These are phyloP conservation scores for Leptogaster cylindrica DNA, from an alignment of 2,888 invertebrate genomes.

Conservation along the genomic window DNA sequence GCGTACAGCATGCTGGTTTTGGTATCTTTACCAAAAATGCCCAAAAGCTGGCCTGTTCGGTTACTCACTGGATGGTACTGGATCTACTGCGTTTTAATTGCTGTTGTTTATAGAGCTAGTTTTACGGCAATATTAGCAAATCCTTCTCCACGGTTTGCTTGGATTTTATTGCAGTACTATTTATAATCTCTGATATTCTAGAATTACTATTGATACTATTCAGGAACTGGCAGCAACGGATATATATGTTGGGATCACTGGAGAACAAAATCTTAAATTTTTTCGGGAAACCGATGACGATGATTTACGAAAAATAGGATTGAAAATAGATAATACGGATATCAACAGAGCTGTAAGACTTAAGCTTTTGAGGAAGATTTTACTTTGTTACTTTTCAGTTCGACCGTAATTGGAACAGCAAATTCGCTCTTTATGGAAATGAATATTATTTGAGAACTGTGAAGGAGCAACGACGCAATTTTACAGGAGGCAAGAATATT, in stretches of 20 bases:
- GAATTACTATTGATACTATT: slow-evolving; percentile 80
- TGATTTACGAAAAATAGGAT: slow-evolving; percentile 70
- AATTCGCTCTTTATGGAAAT: slow-evolving; percentile 82
- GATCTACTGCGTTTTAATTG: slow-evolving; percentile 81
- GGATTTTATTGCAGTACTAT: not conserved
- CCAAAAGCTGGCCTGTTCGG: slow-evolving; percentile 79
- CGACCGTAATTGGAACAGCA: slow-evolving; percentile 71
- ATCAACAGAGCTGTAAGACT: slow-evolving; percentile 67
- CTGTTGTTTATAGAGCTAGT: slow-evolving; percentile 81
- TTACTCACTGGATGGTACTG: slow-evolving; percentile 87
- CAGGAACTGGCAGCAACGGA: slow-evolving; percentile 70
- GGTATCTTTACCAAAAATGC: slow-evolving; percentile 78
- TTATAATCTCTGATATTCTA: slow-evolving; percentile 51
- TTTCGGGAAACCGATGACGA: slow-evolving; percentile 74
- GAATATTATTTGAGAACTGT: slow-evolving; percentile 72
- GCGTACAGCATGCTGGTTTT: slow-evolving; percentile 83
- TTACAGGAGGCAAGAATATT: slow-evolving; percentile 53
- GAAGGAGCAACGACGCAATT: slow-evolving; percentile 66
- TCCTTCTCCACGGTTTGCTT: slow-evolving; percentile 72
- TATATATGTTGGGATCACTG: slow-evolving; percentile 76
- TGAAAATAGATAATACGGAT: no score
- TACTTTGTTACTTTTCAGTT: slow-evolving; percentile 50
- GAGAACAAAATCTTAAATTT: slow-evolving; percentile 72
- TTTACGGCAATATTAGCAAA: slow-evolving; percentile 84
- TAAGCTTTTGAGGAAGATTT: no score